Base-by-base conservation (phyloP, 92 coral and sea anemone genomes). In the Phymanthus crucifer region DNA sequence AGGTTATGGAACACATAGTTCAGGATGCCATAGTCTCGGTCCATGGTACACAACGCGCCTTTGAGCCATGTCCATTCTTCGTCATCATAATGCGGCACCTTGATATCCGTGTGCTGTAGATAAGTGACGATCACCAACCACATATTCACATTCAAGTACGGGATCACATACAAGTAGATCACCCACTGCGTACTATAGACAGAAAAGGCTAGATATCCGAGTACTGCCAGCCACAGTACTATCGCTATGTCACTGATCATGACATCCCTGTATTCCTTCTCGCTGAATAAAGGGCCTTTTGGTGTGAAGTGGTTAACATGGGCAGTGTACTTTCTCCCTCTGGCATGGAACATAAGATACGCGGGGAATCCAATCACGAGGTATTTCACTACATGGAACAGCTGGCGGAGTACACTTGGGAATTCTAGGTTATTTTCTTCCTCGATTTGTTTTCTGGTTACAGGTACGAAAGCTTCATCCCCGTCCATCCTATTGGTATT, bases 51-150 rank as follows among this genome's bases (percentile, higher is more conserved):
- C 21, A 93, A 87, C 18, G 94, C 94, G 21, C 97, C 97, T 61
- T 91, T 91, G 4, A 93, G 88, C 97, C 97, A 93, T 50, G 90
- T 90, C 97, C 97, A 93, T 6, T 90, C 97, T 19, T 90, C 87
- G 77, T 85, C 97, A 9, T 90, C 82, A 45, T 93, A 93, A 70
- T 93, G 97, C 10, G 97, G 97, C 21, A 93, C 87, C 52, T 66
- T 90, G 16, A 84, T 68, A 48, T 93, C 97, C 3, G 97, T 83
- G 94, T 93, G 97, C 69, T 93, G 97, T 8, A 93, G 90, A 37
- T 93, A 93, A 0, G 97, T 93, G 3, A 93, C 85, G 19, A 90
- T 85, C 4, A 93, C 97, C 0, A 93, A 78, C 97, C 97, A 93
- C 97, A 90, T 90, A 85, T 93, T 93, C 16, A 90, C 94, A 19